A percentile compares a stretch with the other conserved stretches of the same genome.
Evolutionary conservation across 2,888 invertebrate genomes (phyloP).

Genomic region (Erynnis tages): DNA sequence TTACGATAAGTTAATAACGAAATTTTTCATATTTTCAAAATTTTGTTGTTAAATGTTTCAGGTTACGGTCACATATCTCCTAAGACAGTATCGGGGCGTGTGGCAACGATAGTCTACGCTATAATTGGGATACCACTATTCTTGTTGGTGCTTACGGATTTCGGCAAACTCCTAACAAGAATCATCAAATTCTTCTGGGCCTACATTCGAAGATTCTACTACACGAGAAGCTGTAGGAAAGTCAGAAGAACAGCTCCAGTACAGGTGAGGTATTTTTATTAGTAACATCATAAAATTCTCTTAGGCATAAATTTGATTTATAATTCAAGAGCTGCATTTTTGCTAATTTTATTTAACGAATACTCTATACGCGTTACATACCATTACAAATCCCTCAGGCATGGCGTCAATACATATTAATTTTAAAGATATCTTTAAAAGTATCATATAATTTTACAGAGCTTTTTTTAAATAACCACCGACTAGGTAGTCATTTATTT

Average conservation of each 20-base stretch:
- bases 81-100: constrained; percentile 91
- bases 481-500: too few relatives aligned
- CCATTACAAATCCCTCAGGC: too few relatives aligned
- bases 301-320: too few relatives aligned
- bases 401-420: too few relatives aligned
- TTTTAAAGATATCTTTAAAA: too few relatives aligned
- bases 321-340: too few relatives aligned
- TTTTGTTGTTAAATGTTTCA: constrained; percentile 61
- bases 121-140: constrained; percentile 98
- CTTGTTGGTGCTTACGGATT: constrained; percentile 95
- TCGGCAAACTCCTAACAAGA: constrained; percentile 96
- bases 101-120: constrained; percentile 95
- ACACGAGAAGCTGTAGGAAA: constrained; percentile 91
- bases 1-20: not conserved
- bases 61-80: constrained; percentile 99
- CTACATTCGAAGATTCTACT: constrained; percentile 90
- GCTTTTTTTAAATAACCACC: too few relatives aligned
- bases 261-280: constrained; percentile 74
- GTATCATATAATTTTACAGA: too few relatives aligned
- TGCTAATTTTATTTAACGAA: too few relatives aligned
- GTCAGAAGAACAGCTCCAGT: constrained; percentile 88
- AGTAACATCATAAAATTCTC: not conserved
- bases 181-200: constrained; percentile 95
- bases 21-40: not conserved
- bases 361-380: too few relatives aligned